A percentile compares a stretch with the other conserved stretches of the same genome.
Conservation (phyloP, 2,888 invertebrate species). For the Bellardia bayeri region DNA sequence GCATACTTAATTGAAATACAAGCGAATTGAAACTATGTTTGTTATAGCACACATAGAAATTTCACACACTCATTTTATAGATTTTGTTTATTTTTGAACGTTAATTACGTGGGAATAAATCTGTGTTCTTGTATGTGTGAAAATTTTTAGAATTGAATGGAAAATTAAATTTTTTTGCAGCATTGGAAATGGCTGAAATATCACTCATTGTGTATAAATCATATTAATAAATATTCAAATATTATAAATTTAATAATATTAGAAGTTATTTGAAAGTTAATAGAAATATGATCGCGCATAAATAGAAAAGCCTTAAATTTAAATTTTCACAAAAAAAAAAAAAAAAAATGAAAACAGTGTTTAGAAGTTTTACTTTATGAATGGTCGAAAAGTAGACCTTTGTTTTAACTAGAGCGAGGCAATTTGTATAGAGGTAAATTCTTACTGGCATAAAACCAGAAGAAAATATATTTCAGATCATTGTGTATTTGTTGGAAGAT, state of each 20-base stretch:
- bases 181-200: slow-evolving; percentile 2
- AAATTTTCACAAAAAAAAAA: too few species aligned
- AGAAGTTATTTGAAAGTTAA: not conserved
- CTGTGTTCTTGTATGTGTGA: not conserved
- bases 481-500: too few species aligned
- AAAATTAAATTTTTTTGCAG: not conserved
- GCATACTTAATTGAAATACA: slow-evolving; percentile 41
- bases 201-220: not conserved
- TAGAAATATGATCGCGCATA: not conserved
- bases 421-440: too few species aligned
- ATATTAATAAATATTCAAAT: slow-evolving; percentile 9
- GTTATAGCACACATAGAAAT: not conserved
- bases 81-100: slow-evolving; percentile 9
- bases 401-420: too few species aligned
- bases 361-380: too few species aligned
- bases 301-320: not conserved
- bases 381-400: too few species aligned
- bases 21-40: slow-evolving; percentile 17
- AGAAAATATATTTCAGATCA: too few species aligned
- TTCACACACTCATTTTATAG: not conserved
- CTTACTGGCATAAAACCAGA: too few species aligned
- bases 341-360: too few species aligned
- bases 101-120: not conserved
- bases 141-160: not conserved
- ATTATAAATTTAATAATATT: not conserved